Evolutionary conservation across 2,113 vertebrate genomes (phyloP).

Genomic region (Peromyscus leucopus): DNA sequence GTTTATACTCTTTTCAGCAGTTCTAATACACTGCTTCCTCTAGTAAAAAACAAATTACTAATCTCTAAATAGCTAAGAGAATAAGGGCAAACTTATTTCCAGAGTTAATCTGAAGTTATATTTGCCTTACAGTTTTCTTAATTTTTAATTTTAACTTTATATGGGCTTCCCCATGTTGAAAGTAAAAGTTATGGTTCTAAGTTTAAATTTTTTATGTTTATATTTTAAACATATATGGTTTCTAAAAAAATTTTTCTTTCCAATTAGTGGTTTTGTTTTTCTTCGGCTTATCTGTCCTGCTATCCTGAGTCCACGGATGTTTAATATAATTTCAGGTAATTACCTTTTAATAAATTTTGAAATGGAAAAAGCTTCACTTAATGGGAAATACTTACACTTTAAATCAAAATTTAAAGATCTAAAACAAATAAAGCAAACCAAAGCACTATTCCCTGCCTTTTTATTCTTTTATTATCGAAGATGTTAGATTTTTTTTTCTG

Average conservation of each 20-base stretch:
- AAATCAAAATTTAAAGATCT: background rate
- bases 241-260: conserved; percentile 75
- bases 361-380: conserved; percentile 36
- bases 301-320: conserved; percentile 98
- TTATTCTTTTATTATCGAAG: background rate
- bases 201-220: conserved; percentile 18
- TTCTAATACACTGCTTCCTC: background rate
- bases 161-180: background rate
- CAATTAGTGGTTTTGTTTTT: conserved; percentile 97
- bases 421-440: background rate
- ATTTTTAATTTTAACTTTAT: background rate
- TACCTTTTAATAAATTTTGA: conserved; percentile 62
- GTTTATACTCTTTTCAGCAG: conserved; percentile 48
- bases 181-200: conserved; percentile 34
- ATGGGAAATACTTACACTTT: conserved; percentile 10
- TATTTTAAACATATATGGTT: conserved; percentile 23
- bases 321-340: conserved; percentile 99
- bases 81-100: background rate
- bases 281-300: conserved; percentile 98
- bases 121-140: conserved; percentile 40
- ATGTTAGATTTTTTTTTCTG: background rate
- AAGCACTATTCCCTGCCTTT: background rate
- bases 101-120: conserved; percentile 15
- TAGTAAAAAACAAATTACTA: conserved; percentile 1
- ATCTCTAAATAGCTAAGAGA: background rate